These are phyloP conservation scores for Ciona savignyi DNA, from an alignment of 23 tunicate species.

Conservation along the genomic window DNA sequence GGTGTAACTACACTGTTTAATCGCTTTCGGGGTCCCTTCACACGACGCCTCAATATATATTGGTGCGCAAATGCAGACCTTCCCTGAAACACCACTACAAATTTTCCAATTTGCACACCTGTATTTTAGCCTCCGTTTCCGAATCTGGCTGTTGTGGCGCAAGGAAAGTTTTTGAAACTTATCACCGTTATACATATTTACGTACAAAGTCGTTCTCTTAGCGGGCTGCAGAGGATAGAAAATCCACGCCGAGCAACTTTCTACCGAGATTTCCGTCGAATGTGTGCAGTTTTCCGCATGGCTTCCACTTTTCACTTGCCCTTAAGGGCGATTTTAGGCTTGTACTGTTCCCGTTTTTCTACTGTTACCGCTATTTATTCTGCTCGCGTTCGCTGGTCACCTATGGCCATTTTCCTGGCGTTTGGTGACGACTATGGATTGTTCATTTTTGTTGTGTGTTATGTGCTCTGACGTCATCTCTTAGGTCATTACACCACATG, in stretches of 20 bases:
- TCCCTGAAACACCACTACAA: neutral
- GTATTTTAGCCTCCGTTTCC: neutral
- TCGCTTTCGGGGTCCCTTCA: too few species aligned
- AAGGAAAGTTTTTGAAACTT: too few species aligned
- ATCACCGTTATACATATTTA: too few species aligned
- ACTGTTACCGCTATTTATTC: constrained; percentile 1
- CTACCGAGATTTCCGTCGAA: neutral
- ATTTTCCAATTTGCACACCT: neutral
- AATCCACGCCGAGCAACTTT: neutral
- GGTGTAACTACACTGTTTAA: too few species aligned
- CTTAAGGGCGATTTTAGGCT: neutral
- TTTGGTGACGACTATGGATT: neutral
- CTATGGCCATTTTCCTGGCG: neutral
- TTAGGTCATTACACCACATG: neutral
- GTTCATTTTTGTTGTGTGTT: neutral
- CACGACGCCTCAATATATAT: too few species aligned
- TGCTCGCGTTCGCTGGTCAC: neutral
- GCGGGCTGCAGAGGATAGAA: too few species aligned
- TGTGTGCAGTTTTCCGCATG: neutral
- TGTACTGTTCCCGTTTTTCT: neutral
- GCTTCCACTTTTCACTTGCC: neutral
- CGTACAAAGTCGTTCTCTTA: too few species aligned
- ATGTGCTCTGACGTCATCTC: neutral
- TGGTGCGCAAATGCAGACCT: neutral
- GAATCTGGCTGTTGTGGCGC: too few species aligned